These are phyloP conservation scores for Metopia argyrocephala DNA, from an alignment of 2,888 invertebrate genomes.

Conservation along the genomic window DNA sequence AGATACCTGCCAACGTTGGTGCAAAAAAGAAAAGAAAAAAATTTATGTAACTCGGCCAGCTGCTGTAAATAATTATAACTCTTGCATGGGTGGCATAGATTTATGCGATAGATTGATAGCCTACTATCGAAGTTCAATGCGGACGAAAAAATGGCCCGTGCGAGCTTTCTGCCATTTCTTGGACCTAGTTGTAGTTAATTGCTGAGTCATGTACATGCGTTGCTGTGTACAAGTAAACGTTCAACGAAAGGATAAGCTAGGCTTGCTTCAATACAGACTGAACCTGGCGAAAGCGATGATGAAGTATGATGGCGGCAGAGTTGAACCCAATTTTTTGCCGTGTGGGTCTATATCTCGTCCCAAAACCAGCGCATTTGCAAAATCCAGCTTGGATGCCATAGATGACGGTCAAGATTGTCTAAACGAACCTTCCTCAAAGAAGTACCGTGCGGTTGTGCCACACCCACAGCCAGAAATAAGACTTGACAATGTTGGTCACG, in stretches of 20 bases:
- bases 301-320: conserved; percentile 4
- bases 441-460: conserved; percentile 5
- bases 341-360: background rate
- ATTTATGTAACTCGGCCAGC: background rate
- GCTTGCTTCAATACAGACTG: background rate
- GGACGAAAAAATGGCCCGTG: too few relatives aligned
- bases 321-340: background rate
- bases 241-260: too few relatives aligned
- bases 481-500: too few relatives aligned
- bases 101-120: background rate
- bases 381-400: background rate
- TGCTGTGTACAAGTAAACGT: conserved; percentile 1
- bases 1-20: background rate
- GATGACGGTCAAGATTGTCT: background rate
- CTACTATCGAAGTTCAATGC: background rate
- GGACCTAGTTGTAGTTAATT: background rate
- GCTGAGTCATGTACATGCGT: background rate
- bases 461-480: too few relatives aligned
- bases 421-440: conserved; percentile 18
- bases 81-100: background rate
- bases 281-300: conserved; percentile 7
- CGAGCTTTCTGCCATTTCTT: too few relatives aligned
- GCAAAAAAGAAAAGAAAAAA: background rate
- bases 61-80: background rate
- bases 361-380: background rate